Base-by-base conservation (phyloP, 2,888 invertebrate genomes). In the Sympetrum striolatum region DNA sequence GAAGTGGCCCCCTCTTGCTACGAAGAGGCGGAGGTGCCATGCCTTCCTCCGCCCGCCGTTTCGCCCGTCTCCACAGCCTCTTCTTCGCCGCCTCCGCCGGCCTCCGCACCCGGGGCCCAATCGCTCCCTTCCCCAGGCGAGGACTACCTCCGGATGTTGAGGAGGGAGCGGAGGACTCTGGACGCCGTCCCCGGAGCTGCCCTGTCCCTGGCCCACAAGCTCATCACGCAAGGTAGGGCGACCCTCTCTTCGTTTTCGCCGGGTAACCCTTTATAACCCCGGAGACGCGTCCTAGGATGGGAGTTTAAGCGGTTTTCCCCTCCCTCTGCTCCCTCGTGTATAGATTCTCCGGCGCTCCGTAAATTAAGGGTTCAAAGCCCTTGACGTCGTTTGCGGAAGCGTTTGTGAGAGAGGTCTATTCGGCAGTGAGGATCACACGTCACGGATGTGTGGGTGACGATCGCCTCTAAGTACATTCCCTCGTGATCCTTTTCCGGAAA, bases 221-320 rank as follows among this genome's bases (percentile, higher is more conserved):
- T 86, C 86, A 86, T 86, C 64, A 86, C 86, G n/a, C 86, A 86
- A 86, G 86, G 86, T 86, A 82, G 58, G 82, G 15, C 22, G 25
- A 22, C 48, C 48, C n/a, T 15, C 25, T 22, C 81, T 25, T 82
- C 31, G 44, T 48, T 48, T 22, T 48, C 81, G 15, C 25, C 81
- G 81, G 25, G 18, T 81, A 25, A 80, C 35, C 22, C 39, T 37
- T 37, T 8, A 12, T 80, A 22, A 25, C 80, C 80, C 22, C 31
- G 25, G 18, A 60, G 35, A 86, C 60, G 37, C 86, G 35, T 35
- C 82, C 82, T 58, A 35, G 82, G 18, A 60, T 82, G 53, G 14
- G 25, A 22, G 64, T 22, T 22, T 22, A n/a, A 60, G 64, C 64
- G 64, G 64, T 64, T 48, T 81, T 53, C 81, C 44, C 81, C 14